Base-by-base conservation (phyloP, 2,113 vertebrate genomes). In the Microcebus lehilahytsara region DNA sequence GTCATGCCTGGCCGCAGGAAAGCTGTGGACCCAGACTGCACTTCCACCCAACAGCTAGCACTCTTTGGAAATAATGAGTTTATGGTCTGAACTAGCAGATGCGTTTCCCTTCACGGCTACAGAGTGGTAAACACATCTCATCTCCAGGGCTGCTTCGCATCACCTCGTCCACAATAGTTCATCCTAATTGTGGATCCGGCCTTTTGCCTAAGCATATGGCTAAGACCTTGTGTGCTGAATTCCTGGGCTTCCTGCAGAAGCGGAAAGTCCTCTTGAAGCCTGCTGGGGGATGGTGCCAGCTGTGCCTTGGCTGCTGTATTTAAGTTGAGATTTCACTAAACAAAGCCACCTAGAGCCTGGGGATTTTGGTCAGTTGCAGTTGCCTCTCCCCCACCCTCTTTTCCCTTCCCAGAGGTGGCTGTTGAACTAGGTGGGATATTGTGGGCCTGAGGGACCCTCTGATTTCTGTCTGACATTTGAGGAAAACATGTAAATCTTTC, bases 61-160 rank as follows among this genome's bases (percentile, higher is more conserved):
- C 97, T 99, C 91, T 99, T 99, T 89, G 99, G 99, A 96, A 99
- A 97, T 96, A 99, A 99, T 5, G 99, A 99, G 98, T 99, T 99
- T 98, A 99, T 99, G 99, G 99, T 99, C 96, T 99, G 99, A 99
- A 98, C 49, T 75, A 6, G 2, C 30, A 10, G 80, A 77, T 75
- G 46, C 64, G 80, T 89, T 19, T 96, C 78, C 96, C 25, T 0
- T 92, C 64, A 58, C 6, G 0, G 0, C 81, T 90, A 32, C 85
- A 46, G 93, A 90, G 51, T 69, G 58, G 89, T 77, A 27, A 90
- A 49, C 89, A 71, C 60, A 66, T 96, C 95, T 97, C 91, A 69
- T 93, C 85, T 80, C 20, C 23, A 64, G 91, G 79, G 83, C 93
- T 56, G 92, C 62, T 86, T 75, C 85, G 80, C 40, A n/a, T 94